Evolutionary conservation across 2,113 vertebrate genomes (phyloP).

Genomic region (Zosterops lateralis): DNA sequence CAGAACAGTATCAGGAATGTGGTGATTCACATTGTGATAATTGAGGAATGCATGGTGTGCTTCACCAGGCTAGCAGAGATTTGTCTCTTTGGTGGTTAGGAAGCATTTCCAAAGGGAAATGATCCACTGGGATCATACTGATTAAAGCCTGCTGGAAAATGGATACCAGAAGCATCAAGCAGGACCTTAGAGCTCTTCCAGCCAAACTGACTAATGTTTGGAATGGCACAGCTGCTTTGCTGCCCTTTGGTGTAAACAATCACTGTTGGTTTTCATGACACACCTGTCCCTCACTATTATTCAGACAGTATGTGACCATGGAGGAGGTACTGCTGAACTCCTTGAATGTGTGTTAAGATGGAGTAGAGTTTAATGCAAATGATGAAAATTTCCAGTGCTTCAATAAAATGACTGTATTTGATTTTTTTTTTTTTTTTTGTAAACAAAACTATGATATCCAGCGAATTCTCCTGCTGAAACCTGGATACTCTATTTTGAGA

Average conservation of each 20-base stretch:
- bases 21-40: not conserved
- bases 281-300: not conserved
- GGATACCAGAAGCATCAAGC: not conserved
- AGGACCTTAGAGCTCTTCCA: not conserved
- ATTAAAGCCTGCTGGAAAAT: not conserved
- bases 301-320: not conserved
- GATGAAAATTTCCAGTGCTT: not conserved
- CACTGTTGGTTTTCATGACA: not conserved
- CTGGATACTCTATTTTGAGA: not conserved
- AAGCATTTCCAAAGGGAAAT: not conserved
- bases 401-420: not conserved
- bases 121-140: not conserved
- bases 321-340: not conserved
- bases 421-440: not conserved
- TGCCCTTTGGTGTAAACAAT: not conserved
- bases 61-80: not conserved
- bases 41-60: not conserved
- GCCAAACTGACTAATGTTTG: not conserved
- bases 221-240: not conserved
- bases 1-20: not conserved
- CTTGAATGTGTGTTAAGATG: not conserved
- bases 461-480: not conserved
- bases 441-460: not conserved
- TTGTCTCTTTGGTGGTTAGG: not conserved
- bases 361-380: not conserved